Percentiles rank a stretch among this genome's conserved stretches.
phyloP scores from a whole-genome alignment of 2,113 vertebrate genomes.

The Bombycilla garrulus region DNA sequence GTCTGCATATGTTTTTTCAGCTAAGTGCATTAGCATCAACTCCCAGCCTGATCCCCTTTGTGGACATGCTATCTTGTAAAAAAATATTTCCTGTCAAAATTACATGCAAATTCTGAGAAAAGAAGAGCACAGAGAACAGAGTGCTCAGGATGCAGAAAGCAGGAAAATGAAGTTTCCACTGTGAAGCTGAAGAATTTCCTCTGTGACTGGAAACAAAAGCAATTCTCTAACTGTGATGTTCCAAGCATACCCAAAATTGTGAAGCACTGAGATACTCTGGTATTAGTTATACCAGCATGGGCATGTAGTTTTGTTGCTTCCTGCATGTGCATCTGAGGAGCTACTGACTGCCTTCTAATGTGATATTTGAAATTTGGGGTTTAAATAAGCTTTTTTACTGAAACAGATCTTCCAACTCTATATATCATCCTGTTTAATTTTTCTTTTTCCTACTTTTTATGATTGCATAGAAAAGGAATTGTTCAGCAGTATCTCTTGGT shows the following conservation, averaged over 20 bases:
- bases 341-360: background rate
- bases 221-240: background rate
- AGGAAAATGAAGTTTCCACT: background rate
- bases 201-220: background rate
- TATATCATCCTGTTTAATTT: background rate
- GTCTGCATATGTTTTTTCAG: background rate
- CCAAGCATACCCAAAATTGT: background rate
- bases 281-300: background rate
- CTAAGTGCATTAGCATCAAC: background rate
- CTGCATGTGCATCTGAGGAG: background rate
- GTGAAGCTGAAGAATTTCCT: background rate
- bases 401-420: background rate
- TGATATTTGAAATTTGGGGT: background rate
- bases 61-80: background rate
- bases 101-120: background rate
- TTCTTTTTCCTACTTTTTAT: background rate
- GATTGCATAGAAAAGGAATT: background rate
- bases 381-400: background rate
- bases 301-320: background rate
- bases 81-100: background rate
- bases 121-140: background rate
- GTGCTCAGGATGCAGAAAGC: fast-evolving
- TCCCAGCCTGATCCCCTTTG: background rate
- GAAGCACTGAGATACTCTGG: background rate
- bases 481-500: background rate